Conservation (phyloP, 2,797 vertebrate genomes). For the Agapornis canus region DNA sequence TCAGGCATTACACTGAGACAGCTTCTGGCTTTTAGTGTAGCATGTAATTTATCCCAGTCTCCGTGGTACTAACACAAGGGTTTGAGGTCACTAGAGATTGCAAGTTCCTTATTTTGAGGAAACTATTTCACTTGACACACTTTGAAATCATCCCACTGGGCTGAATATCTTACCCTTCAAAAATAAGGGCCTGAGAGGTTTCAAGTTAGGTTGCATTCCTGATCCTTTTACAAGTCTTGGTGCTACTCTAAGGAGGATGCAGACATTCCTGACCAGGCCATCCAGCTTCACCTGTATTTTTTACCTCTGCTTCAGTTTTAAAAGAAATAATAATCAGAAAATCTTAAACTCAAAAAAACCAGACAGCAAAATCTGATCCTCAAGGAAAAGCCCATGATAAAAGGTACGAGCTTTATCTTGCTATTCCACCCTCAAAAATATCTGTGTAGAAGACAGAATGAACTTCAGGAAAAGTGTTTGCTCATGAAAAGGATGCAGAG, state of each 20-base stretch:
- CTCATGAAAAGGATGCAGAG: constrained; percentile 26
- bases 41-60: neutral
- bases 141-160: neutral
- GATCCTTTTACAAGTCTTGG: neutral
- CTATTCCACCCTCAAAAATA: neutral
- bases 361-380: neutral
- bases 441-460: neutral
- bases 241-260: neutral
- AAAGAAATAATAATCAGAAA: neutral
- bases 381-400: neutral
- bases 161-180: constrained; percentile 2
- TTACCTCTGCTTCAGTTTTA: neutral
- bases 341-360: neutral
- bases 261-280: neutral
- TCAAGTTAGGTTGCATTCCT: constrained; percentile 59
- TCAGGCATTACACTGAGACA: neutral
- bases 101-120: constrained; percentile 8
- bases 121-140: constrained; percentile 8
- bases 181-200: constrained; percentile 8
- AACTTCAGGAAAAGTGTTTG: neutral
- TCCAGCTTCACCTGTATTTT: neutral
- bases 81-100: neutral
- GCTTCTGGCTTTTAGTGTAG: neutral
- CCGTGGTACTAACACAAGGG: neutral
- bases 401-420: neutral